Conservation (phyloP, 1,140 invertebrate genomes). For the Cardiocondyla obscurior region DNA sequence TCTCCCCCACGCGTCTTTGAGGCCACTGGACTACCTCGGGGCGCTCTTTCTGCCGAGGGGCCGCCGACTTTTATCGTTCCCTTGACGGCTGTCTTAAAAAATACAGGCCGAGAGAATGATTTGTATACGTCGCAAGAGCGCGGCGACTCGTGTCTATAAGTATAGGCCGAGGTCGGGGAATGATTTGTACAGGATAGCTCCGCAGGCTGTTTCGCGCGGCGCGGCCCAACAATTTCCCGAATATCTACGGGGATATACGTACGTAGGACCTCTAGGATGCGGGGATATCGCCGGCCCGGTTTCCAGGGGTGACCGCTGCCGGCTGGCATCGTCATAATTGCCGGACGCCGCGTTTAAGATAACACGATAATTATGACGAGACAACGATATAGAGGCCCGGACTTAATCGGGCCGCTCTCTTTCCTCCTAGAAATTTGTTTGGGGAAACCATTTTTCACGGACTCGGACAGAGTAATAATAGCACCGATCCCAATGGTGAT, state of each 20-base stretch:
- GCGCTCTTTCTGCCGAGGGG: conserved; percentile 58
- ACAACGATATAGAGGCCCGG: conserved; percentile 54
- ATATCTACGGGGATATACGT: conserved; percentile 34
- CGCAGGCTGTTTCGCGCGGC: conserved; percentile 39
- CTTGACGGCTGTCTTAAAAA: conserved; percentile 63
- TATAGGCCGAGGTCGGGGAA: conserved; percentile 41
- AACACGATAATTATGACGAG: conserved; percentile 73
- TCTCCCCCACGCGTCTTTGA: conserved; percentile 50
- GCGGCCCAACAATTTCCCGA: conserved; percentile 56
- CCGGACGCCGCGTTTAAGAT: conserved; percentile 60
- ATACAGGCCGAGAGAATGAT: conserved; percentile 63
- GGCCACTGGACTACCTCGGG: conserved; percentile 48
- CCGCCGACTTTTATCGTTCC: conserved; percentile 68
- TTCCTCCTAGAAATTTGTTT: conserved; percentile 71
- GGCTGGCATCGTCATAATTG: conserved; percentile 65
- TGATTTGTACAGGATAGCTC: conserved; percentile 61
- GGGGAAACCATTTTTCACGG: conserved; percentile 73
- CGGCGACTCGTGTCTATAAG: conserved; percentile 35
- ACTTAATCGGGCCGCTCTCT: conserved; percentile 62
- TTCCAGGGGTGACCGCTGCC: background rate
- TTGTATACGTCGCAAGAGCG: conserved; percentile 62
- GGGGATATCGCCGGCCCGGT: background rate
- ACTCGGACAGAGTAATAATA: conserved; percentile 71
- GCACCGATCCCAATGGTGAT: conserved; percentile 65
- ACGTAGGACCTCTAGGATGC: conserved; percentile 21